Percentiles rank a stretch among this genome's conserved stretches.
These are phyloP conservation scores for Dendrolimus punctatus DNA, from an alignment of 1,140 invertebrate genomes.

Conservation along the genomic window DNA sequence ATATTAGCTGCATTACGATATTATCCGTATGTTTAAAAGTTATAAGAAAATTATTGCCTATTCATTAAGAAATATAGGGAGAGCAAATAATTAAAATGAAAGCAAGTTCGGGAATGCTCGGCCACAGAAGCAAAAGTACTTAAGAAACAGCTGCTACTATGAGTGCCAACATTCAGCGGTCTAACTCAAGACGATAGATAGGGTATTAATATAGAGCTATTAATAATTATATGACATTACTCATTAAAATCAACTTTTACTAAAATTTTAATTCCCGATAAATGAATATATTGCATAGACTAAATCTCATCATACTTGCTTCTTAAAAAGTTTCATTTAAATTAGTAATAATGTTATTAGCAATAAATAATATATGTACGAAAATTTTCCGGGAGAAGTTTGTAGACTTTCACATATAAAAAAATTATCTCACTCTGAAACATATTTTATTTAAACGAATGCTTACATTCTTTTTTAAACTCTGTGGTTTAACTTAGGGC, in stretches of 20 bases:
- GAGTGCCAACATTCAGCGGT: slow-evolving; percentile 16
- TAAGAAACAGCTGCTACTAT: slow-evolving; percentile 37
- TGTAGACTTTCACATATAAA: no score
- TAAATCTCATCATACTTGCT: no score
- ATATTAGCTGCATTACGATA: no score
- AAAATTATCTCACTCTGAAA: no score
- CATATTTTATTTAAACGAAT: no score
- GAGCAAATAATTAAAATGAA: slow-evolving; percentile 44
- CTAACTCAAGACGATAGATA: slow-evolving; percentile 5
- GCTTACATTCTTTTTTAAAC: no score
- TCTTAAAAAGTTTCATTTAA: no score
- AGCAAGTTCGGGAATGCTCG: slow-evolving; percentile 18
- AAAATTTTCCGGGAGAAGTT: no score
- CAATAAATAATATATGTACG: no score
- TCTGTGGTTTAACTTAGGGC: no score
- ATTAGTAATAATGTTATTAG: no score
- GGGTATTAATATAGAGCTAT: slow-evolving; percentile 13
- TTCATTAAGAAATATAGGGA: slow-evolving; percentile 32
- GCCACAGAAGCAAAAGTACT: slow-evolving; percentile 42
- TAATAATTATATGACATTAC: slow-evolving; percentile 1
- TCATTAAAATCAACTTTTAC: slow-evolving; percentile 2
- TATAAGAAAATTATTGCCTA: slow-evolving; percentile 2
- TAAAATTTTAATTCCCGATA: background rate
- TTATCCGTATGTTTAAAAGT: background rate
- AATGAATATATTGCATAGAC: no score